These are phyloP conservation scores for Rhizomys pruinosus DNA, from an alignment of 2,113 vertebrate species.

Conservation along the genomic window DNA sequence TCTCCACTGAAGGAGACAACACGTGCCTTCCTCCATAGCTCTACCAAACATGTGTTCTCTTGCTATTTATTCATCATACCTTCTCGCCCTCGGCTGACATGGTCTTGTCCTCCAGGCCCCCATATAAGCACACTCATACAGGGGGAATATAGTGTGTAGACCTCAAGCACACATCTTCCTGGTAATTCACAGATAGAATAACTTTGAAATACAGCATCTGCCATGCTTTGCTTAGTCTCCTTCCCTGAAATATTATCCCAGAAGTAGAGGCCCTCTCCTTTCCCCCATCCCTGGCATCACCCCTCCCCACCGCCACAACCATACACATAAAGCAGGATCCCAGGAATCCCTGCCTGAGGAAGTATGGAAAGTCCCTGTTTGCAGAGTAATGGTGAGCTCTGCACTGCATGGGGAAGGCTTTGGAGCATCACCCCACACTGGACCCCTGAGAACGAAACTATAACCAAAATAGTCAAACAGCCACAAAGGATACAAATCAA, in stretches of 20 bases:
- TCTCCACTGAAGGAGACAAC: not conserved
- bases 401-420: not conserved
- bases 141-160: no score
- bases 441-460: not conserved
- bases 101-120: no score
- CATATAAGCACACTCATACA: not conserved
- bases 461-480: not conserved
- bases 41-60: not conserved
- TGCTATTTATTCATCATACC: no score
- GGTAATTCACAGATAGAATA: rapidly evolving
- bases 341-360: not conserved
- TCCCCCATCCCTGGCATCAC: not conserved
- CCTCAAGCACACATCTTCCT: not conserved
- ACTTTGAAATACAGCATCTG: not conserved
- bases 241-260: not conserved
- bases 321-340: not conserved
- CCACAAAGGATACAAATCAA: not conserved
- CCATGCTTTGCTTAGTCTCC: not conserved
- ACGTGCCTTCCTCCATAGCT: not conserved
- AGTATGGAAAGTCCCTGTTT: not conserved
- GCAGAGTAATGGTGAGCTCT: not conserved
- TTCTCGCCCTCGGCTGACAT: not conserved
- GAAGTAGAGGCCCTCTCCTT: not conserved
- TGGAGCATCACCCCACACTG: not conserved
- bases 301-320: not conserved